These are phyloP conservation scores for Ceratosolen solmsi DNA, from an alignment of 1,140 invertebrate species.

Conservation along the genomic window DNA sequence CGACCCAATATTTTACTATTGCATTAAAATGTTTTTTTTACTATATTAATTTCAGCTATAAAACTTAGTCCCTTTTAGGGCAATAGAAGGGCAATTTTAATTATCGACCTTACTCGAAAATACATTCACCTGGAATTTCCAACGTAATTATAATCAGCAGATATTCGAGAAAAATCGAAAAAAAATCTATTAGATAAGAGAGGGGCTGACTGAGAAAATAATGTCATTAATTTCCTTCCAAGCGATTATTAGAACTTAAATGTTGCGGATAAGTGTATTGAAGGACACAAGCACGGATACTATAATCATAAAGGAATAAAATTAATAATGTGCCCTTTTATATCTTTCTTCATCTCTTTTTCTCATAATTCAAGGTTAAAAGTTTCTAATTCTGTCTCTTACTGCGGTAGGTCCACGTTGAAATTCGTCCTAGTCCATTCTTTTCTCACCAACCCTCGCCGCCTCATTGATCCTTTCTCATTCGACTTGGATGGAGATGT, in stretches of 20 bases:
- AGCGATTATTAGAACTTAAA: background rate
- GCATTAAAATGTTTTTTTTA: no score
- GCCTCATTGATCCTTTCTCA: background rate
- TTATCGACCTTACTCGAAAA: background rate
- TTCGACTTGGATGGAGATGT: background rate
- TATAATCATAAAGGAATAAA: background rate
- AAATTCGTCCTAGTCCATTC: background rate
- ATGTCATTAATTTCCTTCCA: background rate
- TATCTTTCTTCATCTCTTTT: background rate
- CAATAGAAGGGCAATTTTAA: background rate
- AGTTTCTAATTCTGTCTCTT: constrained; percentile 19
- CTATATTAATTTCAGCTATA: no score
- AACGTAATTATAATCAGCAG: background rate
- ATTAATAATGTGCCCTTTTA: background rate
- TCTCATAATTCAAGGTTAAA: background rate
- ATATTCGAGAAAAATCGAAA: no score
- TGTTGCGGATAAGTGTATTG: background rate
- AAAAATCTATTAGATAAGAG: background rate
- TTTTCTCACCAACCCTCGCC: constrained; percentile 8
- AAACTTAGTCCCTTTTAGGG: no score
- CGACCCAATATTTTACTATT: no score
- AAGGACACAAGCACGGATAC: background rate
- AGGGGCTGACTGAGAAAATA: background rate
- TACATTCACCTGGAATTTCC: background rate
- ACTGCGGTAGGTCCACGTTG: background rate